Conservation (phyloP, 2,888 invertebrate genomes). For the Stenotaenia linearis region DNA sequence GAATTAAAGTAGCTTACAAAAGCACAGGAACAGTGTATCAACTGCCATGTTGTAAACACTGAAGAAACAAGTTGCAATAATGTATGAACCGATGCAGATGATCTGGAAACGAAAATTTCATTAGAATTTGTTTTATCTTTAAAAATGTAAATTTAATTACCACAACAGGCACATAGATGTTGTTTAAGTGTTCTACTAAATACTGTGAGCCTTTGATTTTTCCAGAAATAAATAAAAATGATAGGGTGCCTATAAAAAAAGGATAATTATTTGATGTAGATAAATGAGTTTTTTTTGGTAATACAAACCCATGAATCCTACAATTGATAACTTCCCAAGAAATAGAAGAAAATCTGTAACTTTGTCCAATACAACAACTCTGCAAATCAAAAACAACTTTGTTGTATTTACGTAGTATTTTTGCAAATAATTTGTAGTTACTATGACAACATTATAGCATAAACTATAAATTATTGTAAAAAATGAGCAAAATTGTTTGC, state of each 20-base stretch:
- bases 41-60: conserved; percentile 96
- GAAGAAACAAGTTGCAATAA: conserved; percentile 85
- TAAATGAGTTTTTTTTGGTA: background rate
- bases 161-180: background rate
- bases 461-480: no score
- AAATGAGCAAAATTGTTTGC: no score
- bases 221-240: background rate
- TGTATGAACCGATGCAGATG: conserved; percentile 74
- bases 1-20: conserved; percentile 74
- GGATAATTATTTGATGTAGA: background rate
- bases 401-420: no score
- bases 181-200: background rate
- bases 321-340: conserved; percentile 79
- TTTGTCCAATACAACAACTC: conserved; percentile 53
- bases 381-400: conserved; percentile 39
- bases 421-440: no score
- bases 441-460: no score
- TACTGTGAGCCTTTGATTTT: background rate
- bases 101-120: conserved; percentile 48
- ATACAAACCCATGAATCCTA: conserved; percentile 61
- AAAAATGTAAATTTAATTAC: background rate
- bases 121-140: background rate
- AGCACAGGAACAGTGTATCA: conserved; percentile 92
- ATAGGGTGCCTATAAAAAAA: background rate
- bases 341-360: conserved; percentile 86